Conservation (phyloP, 92 coral and sea anemone species). For the Heteractis magnifica region DNA sequence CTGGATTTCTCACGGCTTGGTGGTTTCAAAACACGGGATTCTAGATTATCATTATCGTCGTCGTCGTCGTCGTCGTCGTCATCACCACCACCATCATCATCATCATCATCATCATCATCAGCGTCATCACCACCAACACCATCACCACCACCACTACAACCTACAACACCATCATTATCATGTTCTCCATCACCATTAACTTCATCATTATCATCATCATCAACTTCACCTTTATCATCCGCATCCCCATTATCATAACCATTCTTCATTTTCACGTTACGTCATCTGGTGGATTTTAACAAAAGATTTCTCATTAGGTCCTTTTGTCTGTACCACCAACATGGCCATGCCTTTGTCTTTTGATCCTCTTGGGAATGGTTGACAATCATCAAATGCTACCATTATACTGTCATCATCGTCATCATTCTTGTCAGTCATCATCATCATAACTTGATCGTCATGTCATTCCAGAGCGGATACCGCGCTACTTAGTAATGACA, state of each 20-base stretch:
- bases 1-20: too few relatives aligned
- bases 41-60: too few relatives aligned
- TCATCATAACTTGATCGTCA: not conserved
- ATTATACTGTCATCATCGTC: not conserved
- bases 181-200: not conserved
- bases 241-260: not conserved
- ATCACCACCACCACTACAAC: not conserved
- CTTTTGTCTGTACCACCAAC: too few relatives aligned
- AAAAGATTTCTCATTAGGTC: too few relatives aligned
- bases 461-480: not conserved
- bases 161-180: not conserved
- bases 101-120: not conserved
- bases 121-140: not conserved
- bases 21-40: too few relatives aligned
- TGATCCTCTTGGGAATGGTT: too few relatives aligned
- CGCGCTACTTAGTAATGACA: not conserved
- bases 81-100: not conserved
- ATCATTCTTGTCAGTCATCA: not conserved
- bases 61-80: not conserved
- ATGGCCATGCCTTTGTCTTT: too few relatives aligned
- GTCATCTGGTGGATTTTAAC: too few relatives aligned
- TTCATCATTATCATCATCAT: not conserved
- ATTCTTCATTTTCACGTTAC: too few relatives aligned
- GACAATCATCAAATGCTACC: too few relatives aligned
- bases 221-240: not conserved